phyloP scores from a whole-genome alignment of 2,888 invertebrate species.

The Polyploca ridens region DNA sequence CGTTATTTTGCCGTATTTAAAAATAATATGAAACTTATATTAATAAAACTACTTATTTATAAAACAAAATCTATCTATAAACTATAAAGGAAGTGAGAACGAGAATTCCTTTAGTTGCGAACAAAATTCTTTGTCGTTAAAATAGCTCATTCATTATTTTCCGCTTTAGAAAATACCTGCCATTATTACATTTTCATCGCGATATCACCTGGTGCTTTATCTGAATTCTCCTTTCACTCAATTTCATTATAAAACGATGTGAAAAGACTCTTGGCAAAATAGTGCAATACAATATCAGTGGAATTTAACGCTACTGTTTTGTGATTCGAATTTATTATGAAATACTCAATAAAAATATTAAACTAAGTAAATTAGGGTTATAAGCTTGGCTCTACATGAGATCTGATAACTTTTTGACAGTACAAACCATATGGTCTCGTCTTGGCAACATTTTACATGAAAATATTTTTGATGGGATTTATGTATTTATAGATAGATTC shows the following conservation, averaged over 20 bases:
- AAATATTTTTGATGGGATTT: too few species aligned
- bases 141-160: conserved; percentile 24
- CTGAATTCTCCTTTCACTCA: background rate
- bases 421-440: too few species aligned
- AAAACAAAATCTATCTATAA: background rate
- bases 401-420: too few species aligned
- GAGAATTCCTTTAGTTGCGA: background rate
- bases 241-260: conserved; percentile 3
- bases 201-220: conserved; percentile 1
- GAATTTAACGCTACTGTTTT: background rate
- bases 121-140: conserved; percentile 20
- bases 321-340: too few species aligned
- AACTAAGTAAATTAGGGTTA: too few species aligned
- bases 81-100: background rate
- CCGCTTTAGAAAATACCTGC: background rate
- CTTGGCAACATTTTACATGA: too few species aligned
- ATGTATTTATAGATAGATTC: too few species aligned
- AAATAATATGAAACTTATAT: too few species aligned
- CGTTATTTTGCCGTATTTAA: too few species aligned
- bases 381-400: too few species aligned
- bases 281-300: background rate
- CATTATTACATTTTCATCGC: conserved; percentile 3
- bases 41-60: background rate
- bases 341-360: too few species aligned
- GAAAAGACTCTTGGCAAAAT: background rate